Evolutionary conservation across 2,888 invertebrate genomes (phyloP), one percentile per base, ranked within the genome.

Genomic region (Rhimphoctona megacephalus): DNA sequence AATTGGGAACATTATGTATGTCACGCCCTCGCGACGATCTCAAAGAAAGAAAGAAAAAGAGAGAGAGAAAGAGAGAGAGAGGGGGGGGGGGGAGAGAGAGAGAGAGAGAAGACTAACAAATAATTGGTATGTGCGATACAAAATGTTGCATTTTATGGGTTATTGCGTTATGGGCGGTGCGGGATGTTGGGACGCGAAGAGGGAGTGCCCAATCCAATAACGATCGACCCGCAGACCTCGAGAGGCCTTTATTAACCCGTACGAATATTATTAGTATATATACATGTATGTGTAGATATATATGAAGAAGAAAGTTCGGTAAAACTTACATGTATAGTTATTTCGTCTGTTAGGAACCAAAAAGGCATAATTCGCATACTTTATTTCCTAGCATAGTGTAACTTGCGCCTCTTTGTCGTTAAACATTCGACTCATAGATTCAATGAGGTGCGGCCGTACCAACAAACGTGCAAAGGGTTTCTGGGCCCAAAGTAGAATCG

Each of bases 141-240:
- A 92, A 94, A 93, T 92, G 92, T 92, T 92, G 91, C 92, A 92
- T 91, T 94, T 94, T 94, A 94, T 93, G 93, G 93, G 91, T 93
- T 93, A 94, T 94, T 92, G 93, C 90, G 92, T 84, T 86, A 93
- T 90, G 92, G 90, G 88, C 88, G 85, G 88, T 85, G 89, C 89
- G 90, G 85, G 89, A 76, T 83, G 85, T 78, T 64, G 88, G 81
- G 87, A 85, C 80, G 86, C 85, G 82, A 87, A 85, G 76, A 86
- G 91, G 94, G 93, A 92, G 93, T 92, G 92, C 92, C 93, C 93
- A 91, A 94, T 94, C 93, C 93, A 94, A 94, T 94, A 94, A 94
- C 92, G 93, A 93, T 94, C 92, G 93, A 92, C 91, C 92, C 85
- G 77, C 76, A 81, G 86, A 92, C 88, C 91, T 91, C 91, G 90